These are phyloP conservation scores for Conchocele bisecta DNA, from an alignment of 2,888 invertebrate genomes.

Conservation along the genomic window DNA sequence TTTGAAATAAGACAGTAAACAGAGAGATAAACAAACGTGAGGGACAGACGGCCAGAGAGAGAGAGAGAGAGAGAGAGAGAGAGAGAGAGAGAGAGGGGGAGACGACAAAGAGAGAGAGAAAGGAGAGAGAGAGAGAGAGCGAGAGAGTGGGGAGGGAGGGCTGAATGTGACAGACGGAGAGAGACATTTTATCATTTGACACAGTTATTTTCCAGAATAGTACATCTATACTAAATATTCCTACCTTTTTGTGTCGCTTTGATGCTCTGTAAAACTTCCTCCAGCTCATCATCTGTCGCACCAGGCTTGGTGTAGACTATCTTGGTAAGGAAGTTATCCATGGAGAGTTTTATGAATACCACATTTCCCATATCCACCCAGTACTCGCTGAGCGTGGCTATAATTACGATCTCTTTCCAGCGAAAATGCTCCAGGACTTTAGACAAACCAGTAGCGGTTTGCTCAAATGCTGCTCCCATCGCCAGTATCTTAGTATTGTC, in stretches of 20 bases:
- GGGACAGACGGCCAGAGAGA: background rate
- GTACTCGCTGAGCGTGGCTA: conserved; percentile 1
- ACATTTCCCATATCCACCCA: conserved; percentile 10
- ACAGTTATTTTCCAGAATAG: background rate
- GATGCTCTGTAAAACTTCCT: background rate
- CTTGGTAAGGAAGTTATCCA: background rate
- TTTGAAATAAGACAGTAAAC: no score
- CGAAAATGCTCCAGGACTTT: conserved; percentile 37
- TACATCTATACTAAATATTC: background rate
- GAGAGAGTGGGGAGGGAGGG: background rate
- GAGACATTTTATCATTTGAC: background rate
- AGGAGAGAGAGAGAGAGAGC: background rate
- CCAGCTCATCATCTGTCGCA: background rate
- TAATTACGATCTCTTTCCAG: conserved; percentile 28
- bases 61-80: background rate
- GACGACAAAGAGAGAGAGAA: background rate
- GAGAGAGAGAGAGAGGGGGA: no score
- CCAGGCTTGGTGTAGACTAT: background rate
- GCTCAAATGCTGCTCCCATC: conserved; percentile 37
- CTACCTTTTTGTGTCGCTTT: conserved; percentile 4
- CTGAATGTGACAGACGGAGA: background rate
- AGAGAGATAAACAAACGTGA: background rate
- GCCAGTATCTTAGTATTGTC: conserved; percentile 10
- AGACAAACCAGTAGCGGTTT: conserved; percentile 18
- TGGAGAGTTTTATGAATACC: conserved; percentile 1